phyloP scores from a whole-genome alignment of 2,888 invertebrate species.

The Drosophila nigritarsus region DNA sequence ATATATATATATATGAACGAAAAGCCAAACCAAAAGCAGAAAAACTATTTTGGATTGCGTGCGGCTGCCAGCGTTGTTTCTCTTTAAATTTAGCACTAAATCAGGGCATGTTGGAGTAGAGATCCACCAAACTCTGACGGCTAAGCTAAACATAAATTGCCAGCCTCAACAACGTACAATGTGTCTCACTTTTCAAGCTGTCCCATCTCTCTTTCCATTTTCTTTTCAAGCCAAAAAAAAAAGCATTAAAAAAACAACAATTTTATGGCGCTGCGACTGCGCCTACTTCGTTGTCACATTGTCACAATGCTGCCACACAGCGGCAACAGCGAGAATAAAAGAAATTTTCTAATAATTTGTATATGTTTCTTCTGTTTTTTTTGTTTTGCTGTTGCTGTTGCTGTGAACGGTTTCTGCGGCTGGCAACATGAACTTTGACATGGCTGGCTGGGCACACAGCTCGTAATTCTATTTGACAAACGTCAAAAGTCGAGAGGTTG shows the following conservation, averaged over 20 bases:
- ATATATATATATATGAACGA: conserved; percentile 1
- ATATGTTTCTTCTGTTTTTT: conserved; percentile 27
- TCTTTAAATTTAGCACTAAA: conserved; percentile 81
- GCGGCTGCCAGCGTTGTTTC: conserved; percentile 12
- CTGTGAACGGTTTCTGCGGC: conserved; percentile 56
- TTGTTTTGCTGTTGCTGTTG: not conserved
- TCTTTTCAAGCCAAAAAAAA: conserved; percentile 7
- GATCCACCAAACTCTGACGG: conserved; percentile 50
- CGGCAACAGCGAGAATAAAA: conserved; percentile 42
- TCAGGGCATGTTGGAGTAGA: conserved; percentile 71
- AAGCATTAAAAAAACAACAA: conserved; percentile 17
- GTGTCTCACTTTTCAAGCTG: conserved; percentile 66
- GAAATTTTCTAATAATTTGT: conserved; percentile 65
- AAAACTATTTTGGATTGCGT: conserved; percentile 51
- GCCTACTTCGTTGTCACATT: conserved; percentile 63
- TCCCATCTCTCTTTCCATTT: conserved; percentile 17
- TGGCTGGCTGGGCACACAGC: conserved; percentile 42
- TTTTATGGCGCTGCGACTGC: conserved; percentile 62
- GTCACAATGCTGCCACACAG: conserved; percentile 41
- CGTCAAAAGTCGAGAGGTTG: conserved; percentile 44
- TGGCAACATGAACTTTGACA: conserved; percentile 74
- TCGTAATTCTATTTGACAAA: conserved; percentile 70
- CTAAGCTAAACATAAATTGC: conserved; percentile 73
- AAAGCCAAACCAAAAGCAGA: conserved; percentile 7
- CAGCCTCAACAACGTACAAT: conserved; percentile 58